Evolutionary conservation across 2,797 vertebrate genomes (phyloP).

Genomic region (Notolepis coatsorum): DNA sequence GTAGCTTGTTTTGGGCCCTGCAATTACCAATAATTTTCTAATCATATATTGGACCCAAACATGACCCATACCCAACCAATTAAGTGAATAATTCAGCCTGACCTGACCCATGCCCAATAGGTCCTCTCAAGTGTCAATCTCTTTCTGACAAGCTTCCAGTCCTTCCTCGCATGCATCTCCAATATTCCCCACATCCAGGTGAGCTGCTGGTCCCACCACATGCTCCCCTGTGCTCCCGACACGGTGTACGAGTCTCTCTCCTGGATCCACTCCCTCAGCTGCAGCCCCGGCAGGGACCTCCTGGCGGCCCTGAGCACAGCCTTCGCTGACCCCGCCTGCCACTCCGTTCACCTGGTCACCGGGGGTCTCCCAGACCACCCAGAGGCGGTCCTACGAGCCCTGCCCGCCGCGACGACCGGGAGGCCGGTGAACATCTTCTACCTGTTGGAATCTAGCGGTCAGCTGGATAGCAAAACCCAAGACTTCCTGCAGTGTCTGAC

Average conservation of each 20-base stretch:
- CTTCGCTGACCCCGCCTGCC: slow-evolving; percentile 70
- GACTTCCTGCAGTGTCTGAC: slow-evolving; percentile 66
- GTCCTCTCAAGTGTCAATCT: neutral
- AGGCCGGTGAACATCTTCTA: slow-evolving; percentile 67
- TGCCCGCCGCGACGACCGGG: slow-evolving; percentile 51
- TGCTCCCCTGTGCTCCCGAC: slow-evolving; percentile 73
- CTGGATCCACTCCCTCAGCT: slow-evolving; percentile 76
- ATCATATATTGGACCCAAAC: too few relatives aligned
- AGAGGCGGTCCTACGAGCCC: slow-evolving; percentile 47
- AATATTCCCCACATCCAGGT: slow-evolving; percentile 44
- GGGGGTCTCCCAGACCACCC: slow-evolving; percentile 58
- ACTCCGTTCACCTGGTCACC: slow-evolving; percentile 70
- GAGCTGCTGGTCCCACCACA: slow-evolving; percentile 65
- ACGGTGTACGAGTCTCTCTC: slow-evolving; percentile 68
- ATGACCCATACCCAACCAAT: too few relatives aligned
- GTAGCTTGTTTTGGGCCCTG: too few relatives aligned
- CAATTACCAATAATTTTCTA: too few relatives aligned
- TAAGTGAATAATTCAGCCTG: too few relatives aligned
- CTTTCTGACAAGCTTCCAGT: neutral
- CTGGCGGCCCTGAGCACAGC: slow-evolving; percentile 60
- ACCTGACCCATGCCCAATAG: too few relatives aligned
- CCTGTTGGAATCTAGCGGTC: slow-evolving; percentile 46
- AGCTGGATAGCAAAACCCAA: slow-evolving; percentile 30
- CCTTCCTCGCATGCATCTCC: neutral
- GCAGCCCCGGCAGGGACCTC: slow-evolving; percentile 68